Percentiles rank a stretch among this genome's conserved stretches.
Conservation (phyloP, 2,888 invertebrate species). For the Apocheima hispidaria region DNA sequence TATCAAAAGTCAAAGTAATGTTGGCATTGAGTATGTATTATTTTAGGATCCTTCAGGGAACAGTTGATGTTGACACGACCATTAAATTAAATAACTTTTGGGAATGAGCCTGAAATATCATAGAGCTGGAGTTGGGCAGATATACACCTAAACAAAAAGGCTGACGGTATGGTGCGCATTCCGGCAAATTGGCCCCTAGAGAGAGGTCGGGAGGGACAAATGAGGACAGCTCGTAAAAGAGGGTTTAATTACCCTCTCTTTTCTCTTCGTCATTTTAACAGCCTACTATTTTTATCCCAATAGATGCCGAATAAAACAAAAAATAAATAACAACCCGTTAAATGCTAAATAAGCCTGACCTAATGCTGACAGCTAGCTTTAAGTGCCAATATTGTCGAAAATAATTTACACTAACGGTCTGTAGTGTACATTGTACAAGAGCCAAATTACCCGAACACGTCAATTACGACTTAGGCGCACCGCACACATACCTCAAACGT, state of each 20-base stretch:
- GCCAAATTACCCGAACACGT: too few relatives aligned
- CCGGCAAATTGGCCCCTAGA: conserved; percentile 53
- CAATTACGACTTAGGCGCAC: too few relatives aligned
- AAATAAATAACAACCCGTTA: conserved; percentile 20
- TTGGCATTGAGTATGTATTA: conserved; percentile 16
- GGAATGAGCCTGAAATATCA: conserved; percentile 33
- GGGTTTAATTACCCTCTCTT: conserved; percentile 65
- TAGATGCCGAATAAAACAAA: conserved; percentile 41
- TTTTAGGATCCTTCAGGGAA: conserved; percentile 28
- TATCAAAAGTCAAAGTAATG: conserved; percentile 14
- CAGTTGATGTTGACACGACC: conserved; percentile 27
- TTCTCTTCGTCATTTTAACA: conserved; percentile 57
- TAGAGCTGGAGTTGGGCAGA: conserved; percentile 41
- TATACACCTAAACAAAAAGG: conserved; percentile 46
- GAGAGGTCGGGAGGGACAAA: conserved; percentile 57
- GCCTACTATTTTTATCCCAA: conserved; percentile 51
- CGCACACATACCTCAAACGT: too few relatives aligned
- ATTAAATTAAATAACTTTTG: conserved; percentile 30
- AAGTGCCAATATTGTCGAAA: not conserved
- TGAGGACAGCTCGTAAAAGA: conserved; percentile 62
- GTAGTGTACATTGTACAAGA: too few relatives aligned
- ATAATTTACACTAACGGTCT: not conserved
- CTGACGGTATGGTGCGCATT: conserved; percentile 55
- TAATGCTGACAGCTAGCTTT: not conserved
- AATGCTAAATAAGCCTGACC: not conserved